Evolutionary conservation across 2,113 vertebrate genomes (phyloP), one percentile per base, ranked within the genome.

Genomic region (Boulengeromyrus knoepffleri): DNA sequence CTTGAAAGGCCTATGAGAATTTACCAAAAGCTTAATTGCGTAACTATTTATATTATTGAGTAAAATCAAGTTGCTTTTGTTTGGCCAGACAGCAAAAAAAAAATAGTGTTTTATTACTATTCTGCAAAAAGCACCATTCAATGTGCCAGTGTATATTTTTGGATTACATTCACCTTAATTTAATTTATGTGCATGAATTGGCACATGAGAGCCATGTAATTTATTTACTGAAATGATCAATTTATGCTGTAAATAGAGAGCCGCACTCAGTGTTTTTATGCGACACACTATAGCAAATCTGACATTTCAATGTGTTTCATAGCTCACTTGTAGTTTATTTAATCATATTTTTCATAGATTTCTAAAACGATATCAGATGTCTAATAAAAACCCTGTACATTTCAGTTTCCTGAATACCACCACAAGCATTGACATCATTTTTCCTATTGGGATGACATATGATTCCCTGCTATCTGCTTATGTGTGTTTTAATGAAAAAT

Each of bases 281-380:
- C 15, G 77, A 42, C 42, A 83, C 42, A 17, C 77, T 83, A 45
- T 21, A 80, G 36, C 45, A 24, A 85, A 85, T n/a, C 39, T 47
- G 83, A 47, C 83, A 85, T n/a, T 24, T 45, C 36, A 46, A 46
- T 46, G 83, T 45, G 45, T 85, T 85, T 85, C 83, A 85, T 85
- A 46, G 83, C 42, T 85, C 83, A 46, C 83, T 85, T 45, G 83
- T 21, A n/a, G 83, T 85, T 85, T 85, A 85, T 85, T 85, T 46
- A 85, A 46, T 85, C 83, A 85, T 85, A 85, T 85, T 47, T 85
- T 85, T 85, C 39, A 85, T 85, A 47, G 21, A 85, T 85, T 85
- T 46, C 83, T 85, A 46, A 85, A 85, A 39, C 21, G 21, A 85
- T 47, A 46, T 85, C 83, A 46, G 83, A 85, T 47, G 45, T 45